phyloP scores from a whole-genome alignment of 2,888 invertebrate species.

The Esperia sulphurella region DNA sequence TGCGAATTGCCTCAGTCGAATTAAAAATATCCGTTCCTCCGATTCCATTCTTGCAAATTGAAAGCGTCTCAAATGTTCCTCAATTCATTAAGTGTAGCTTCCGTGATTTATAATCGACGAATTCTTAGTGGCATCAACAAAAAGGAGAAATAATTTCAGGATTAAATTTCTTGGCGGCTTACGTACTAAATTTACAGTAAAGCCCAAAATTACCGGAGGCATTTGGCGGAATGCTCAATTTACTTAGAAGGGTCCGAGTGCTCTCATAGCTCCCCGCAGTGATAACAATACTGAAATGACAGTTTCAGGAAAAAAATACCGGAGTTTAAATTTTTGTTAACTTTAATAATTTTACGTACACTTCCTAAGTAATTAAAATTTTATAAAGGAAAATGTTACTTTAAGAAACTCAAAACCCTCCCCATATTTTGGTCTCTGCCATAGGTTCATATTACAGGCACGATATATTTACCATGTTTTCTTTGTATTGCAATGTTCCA shows the following conservation, averaged over 20 bases:
- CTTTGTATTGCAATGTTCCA: no score
- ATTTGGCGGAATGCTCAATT: constrained; percentile 68
- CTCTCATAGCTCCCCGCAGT: constrained; percentile 34
- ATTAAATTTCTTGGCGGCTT: constrained; percentile 66
- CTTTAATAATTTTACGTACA: no score
- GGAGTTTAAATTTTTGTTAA: background rate
- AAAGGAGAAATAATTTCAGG: constrained; percentile 49
- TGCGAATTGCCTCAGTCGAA: background rate
- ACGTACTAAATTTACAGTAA: constrained; percentile 62
- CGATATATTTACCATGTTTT: no score
- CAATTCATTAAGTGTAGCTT: constrained; percentile 23
- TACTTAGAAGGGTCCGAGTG: constrained; percentile 44
- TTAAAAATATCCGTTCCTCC: background rate
- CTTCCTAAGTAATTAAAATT: background rate
- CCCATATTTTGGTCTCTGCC: no score
- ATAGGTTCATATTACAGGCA: no score
- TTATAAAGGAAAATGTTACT: background rate
- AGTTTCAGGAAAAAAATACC: constrained; percentile 18
- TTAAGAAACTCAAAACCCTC: background rate
- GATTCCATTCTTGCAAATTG: constrained; percentile 5
- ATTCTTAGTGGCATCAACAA: constrained; percentile 30
- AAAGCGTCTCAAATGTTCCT: constrained; percentile 8
- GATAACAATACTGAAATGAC: constrained; percentile 56
- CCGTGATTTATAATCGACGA: constrained; percentile 32
- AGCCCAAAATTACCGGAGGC: constrained; percentile 59